A percentile compares a stretch with the other conserved stretches of the same genome.
Evolutionary conservation across 2,113 vertebrate genomes (phyloP).

Genomic region (Craseonycteris thonglongyai): DNA sequence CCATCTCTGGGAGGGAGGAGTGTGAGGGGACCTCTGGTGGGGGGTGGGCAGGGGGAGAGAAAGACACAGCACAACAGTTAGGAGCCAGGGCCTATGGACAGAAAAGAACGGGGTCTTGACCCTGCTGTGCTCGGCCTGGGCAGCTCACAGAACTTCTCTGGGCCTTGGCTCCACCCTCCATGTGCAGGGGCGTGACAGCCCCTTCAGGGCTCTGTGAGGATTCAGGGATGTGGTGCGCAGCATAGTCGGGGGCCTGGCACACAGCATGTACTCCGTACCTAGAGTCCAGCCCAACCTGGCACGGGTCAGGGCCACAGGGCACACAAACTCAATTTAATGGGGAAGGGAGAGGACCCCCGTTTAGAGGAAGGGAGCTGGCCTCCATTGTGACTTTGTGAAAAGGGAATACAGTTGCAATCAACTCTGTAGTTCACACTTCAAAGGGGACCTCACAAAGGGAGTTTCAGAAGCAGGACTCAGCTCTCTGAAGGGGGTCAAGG

Average conservation of each 20-base stretch:
- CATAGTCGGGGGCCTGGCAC: background rate
- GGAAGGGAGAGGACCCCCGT: background rate
- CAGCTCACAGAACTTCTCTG: background rate
- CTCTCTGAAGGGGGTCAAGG: rapidly evolving
- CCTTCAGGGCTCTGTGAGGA: rapidly evolving
- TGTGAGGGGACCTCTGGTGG: background rate
- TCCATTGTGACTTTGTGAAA: background rate
- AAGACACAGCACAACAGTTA: background rate
- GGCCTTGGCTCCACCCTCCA: background rate
- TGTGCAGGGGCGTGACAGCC: background rate
- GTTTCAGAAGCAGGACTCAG: background rate
- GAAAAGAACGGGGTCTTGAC: background rate
- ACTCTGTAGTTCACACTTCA: background rate
- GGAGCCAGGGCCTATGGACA: background rate
- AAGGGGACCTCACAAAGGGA: background rate
- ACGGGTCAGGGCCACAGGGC: too few species aligned
- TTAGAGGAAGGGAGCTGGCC: background rate
- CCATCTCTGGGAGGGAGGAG: background rate
- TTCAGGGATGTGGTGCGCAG: rapidly evolving
- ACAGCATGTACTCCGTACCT: rapidly evolving
- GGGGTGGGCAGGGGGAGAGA: rapidly evolving
- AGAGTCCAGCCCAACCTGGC: background rate
- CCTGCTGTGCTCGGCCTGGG: background rate
- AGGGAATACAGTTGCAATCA: background rate
- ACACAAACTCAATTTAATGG: background rate